phyloP scores from a whole-genome alignment of 2,888 invertebrate species.

The Drosophila neonasuta region DNA sequence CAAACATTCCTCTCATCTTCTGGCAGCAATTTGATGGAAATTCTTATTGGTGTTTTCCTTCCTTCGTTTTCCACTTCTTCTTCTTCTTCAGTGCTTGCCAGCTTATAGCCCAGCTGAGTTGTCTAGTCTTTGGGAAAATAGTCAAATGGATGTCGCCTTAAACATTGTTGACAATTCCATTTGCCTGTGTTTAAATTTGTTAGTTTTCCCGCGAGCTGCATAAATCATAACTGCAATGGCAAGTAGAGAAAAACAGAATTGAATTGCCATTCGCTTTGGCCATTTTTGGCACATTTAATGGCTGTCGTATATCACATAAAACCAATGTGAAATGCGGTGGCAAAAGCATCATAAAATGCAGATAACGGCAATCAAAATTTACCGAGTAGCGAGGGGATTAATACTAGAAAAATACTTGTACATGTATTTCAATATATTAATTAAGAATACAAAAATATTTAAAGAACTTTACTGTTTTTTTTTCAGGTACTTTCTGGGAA shows the following conservation, averaged over 20 bases:
- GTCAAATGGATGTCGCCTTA: slow-evolving; percentile 10
- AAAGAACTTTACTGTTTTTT: slow-evolving; percentile 20
- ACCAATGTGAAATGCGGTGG: slow-evolving; percentile 62
- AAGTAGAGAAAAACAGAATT: slow-evolving; percentile 16
- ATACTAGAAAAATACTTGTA: neutral
- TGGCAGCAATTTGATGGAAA: neutral
- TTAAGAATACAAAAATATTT: slow-evolving; percentile 52
- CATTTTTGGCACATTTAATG: slow-evolving; percentile 66
- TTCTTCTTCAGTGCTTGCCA: too few species aligned
- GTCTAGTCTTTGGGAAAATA: neutral
- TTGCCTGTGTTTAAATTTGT: slow-evolving; percentile 17
- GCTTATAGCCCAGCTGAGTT: neutral
- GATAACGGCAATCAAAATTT: slow-evolving; percentile 71
- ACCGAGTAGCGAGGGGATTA: slow-evolving; percentile 12
- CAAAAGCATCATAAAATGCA: slow-evolving; percentile 73
- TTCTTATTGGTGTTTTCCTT: neutral
- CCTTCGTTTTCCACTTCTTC: too few species aligned
- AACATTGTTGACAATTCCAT: slow-evolving; percentile 26
- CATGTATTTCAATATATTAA: slow-evolving; percentile 59
- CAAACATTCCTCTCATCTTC: neutral
- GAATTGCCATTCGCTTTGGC: slow-evolving; percentile 36
- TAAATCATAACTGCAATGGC: slow-evolving; percentile 35
- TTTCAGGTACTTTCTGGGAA: slow-evolving; percentile 36
- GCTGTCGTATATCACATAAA: slow-evolving; percentile 66
- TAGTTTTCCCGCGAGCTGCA: slow-evolving; percentile 14